phyloP scores from a whole-genome alignment of 2,888 invertebrate species.

The Agrotis exclamationis region DNA sequence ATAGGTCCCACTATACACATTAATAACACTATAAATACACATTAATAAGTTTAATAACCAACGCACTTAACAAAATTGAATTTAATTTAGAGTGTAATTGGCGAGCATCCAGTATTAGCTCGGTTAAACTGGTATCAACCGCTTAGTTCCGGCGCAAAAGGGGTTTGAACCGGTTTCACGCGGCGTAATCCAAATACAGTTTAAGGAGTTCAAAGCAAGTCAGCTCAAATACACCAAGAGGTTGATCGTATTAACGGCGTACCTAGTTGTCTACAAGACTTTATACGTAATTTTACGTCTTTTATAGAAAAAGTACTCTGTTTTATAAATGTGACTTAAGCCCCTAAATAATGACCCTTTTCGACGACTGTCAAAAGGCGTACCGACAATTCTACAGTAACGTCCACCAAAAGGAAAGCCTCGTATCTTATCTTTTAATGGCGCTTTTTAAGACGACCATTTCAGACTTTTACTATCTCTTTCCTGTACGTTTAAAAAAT shows the following conservation, averaged over 20 bases:
- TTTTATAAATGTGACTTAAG: background rate
- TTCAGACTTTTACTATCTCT: slow-evolving; percentile 17
- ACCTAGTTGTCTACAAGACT: too few relatives aligned
- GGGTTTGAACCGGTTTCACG: slow-evolving; percentile 54
- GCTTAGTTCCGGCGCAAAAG: slow-evolving; percentile 34
- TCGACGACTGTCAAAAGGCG: background rate
- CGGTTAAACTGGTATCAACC: slow-evolving; percentile 44
- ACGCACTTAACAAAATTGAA: slow-evolving; percentile 12
- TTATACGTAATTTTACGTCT: too few relatives aligned
- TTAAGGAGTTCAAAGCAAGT: slow-evolving; percentile 6
- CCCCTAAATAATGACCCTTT: background rate
- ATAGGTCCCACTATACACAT: slow-evolving; percentile 1
- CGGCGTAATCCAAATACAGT: slow-evolving; percentile 36
- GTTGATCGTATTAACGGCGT: background rate
- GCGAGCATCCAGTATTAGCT: slow-evolving; percentile 22
- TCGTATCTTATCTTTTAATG: slow-evolving; percentile 34
- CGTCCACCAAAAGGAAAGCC: background rate
- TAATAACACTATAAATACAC: slow-evolving; percentile 2
- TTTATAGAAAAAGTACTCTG: background rate
- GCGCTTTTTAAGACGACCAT: slow-evolving; percentile 8
- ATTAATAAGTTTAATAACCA: background rate
- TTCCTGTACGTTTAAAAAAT: slow-evolving; percentile 21
- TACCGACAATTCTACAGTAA: slow-evolving; percentile 1
- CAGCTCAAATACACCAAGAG: too few relatives aligned
- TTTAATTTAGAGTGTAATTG: slow-evolving; percentile 31